Evolutionary conservation across 1,140 invertebrate genomes (phyloP), one percentile per base, ranked within the genome.

Genomic region (Drosophila seguyi): DNA sequence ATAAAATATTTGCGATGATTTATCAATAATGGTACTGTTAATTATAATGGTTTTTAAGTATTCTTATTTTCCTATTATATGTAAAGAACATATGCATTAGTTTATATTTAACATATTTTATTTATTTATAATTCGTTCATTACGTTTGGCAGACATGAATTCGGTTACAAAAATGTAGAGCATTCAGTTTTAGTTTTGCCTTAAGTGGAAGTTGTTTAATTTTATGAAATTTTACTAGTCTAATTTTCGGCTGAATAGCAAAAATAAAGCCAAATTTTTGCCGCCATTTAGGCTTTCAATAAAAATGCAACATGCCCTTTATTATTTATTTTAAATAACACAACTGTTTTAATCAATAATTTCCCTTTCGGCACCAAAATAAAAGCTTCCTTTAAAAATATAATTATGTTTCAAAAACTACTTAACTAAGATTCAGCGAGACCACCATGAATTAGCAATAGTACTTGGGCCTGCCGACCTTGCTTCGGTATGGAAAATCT

Each of bases 401-500:
- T 25, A 39, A 39, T 39, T 56, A n/a, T 0, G 3, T 13, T 52
- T 61, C 20, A 11, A 13, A 1, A 13, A 39, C 25, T 25, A 25
- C 4, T 4, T 38, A 16, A 7, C 16, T 6, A 11, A 36, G 11
- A 22, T 48, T 25, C 22, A 8, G 2, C 11, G 16, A 41, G n/a
- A 10, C 47, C 60, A 55, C 18, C 34, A 42, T 39, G 31, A 61
- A 53, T 61, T 52, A 1, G 45, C 60, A 39, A 55, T 16, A 66
- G 7, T 29, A 25, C 25, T 25, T n/a, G 18, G 34, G 16, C 27
- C 22, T n/a, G n/a, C 16, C 8, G 38, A 77, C 63, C 56, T 56
- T 61, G 34, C 3, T 39, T 18, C 7, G 27, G 7, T 34, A 31
- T 75, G 57, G 31, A 75, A 75, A 75, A 75, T 34, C 36, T 77